These are phyloP conservation scores for Chloromyia formosa DNA, from an alignment of 2,888 invertebrate genomes.

Conservation along the genomic window DNA sequence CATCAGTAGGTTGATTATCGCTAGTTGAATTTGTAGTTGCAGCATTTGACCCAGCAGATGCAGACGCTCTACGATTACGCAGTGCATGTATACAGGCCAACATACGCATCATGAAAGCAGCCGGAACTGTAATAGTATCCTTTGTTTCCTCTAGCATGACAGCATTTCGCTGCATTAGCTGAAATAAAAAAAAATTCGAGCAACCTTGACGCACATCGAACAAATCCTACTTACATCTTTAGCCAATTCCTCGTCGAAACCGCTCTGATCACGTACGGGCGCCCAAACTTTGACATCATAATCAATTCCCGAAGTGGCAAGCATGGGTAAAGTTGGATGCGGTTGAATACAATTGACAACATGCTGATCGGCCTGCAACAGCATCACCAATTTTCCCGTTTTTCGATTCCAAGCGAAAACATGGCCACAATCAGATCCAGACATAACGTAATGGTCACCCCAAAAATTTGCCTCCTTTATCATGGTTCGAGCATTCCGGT, in stretches of 20 bases:
- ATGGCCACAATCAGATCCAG: conserved; percentile 90
- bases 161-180: conserved; percentile 81
- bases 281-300: conserved; percentile 87
- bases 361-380: conserved; percentile 82
- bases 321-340: conserved; percentile 77
- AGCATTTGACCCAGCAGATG: neutral
- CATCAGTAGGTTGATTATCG: conserved; percentile 8
- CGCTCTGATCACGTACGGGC: conserved; percentile 70
- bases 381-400: conserved; percentile 75
- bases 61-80: conserved; percentile 66
- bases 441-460: conserved; percentile 82
- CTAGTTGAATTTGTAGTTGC: neutral
- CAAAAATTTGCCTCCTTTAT: conserved; percentile 88
- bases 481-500: conserved; percentile 82
- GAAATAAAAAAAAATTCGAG: conserved; percentile 52
- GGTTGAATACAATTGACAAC: conserved; percentile 87
- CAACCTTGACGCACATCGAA: too few relatives aligned
- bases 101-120: conserved; percentile 85
- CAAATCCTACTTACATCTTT: conserved; percentile 55
- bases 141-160: conserved; percentile 86
- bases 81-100: conserved; percentile 71
- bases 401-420: conserved; percentile 83
- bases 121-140: conserved; percentile 88
- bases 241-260: conserved; percentile 71
- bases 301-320: conserved; percentile 89